Evolutionary conservation across 2,888 invertebrate species (phyloP).

Genomic region (Phyto melanocephala): DNA sequence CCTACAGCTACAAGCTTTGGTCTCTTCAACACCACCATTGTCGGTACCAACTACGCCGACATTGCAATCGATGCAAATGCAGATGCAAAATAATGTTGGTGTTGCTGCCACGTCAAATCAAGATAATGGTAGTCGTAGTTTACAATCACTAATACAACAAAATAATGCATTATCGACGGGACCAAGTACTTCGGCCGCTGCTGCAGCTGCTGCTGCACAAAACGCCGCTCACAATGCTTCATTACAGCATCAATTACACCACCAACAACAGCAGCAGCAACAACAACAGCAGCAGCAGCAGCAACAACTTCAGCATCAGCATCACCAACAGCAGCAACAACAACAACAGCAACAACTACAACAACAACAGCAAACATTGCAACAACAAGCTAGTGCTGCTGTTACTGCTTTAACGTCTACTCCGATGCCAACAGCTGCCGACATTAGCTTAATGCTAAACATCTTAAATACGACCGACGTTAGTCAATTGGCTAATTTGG

Average conservation of each 20-base stretch:
- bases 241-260: conserved; percentile 55
- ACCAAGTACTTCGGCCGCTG: conserved; percentile 75
- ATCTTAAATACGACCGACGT: conserved; percentile 79
- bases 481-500: conserved; percentile 85
- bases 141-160: conserved; percentile 76
- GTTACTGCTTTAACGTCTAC: conserved; percentile 68
- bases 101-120: conserved; percentile 66
- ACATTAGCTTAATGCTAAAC: conserved; percentile 79
- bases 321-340: conserved; percentile 68
- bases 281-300: conserved; percentile 69
- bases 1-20: conserved; percentile 78
- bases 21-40: conserved; percentile 77
- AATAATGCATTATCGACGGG: conserved; percentile 67
- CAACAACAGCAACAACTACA: conserved; percentile 68
- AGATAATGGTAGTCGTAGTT: conserved; percentile 73
- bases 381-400: conserved; percentile 65
- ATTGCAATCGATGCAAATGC: conserved; percentile 78
- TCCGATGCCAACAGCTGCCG: conserved; percentile 79
- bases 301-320: conserved; percentile 66
- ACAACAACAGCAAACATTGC: conserved; percentile 63
- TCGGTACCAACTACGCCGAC: conserved; percentile 78
- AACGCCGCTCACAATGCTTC: conserved; percentile 61
- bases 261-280: conserved; percentile 68
- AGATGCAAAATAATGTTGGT: conserved; percentile 74
- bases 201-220: conserved; percentile 72